Evolutionary conservation across 2,888 invertebrate species (phyloP).

Genomic region (Acanthococcus lagerstroemiae): DNA sequence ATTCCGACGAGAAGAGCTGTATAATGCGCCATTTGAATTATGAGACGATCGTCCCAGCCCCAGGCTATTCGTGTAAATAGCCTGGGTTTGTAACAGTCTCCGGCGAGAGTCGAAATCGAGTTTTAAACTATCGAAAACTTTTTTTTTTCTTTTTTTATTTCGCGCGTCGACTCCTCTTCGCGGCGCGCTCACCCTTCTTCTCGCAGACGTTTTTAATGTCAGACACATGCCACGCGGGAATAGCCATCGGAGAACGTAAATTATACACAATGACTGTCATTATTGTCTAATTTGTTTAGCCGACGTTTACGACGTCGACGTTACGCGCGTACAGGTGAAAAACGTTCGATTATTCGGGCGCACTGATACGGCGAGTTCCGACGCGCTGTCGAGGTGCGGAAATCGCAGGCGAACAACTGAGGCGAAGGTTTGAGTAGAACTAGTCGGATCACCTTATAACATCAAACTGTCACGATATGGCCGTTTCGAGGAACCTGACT

Average conservation of each 20-base stretch:
- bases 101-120: background rate
- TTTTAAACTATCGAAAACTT: background rate
- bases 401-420: too few relatives aligned
- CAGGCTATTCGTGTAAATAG: conserved; percentile 8
- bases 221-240: conserved; percentile 26
- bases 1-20: background rate
- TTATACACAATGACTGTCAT: conserved; percentile 25
- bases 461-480: too few relatives aligned
- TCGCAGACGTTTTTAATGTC: conserved; percentile 21
- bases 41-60: background rate
- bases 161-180: background rate
- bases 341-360: too few relatives aligned
- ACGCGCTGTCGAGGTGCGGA: too few relatives aligned
- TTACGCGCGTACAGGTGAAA: conserved; percentile 16
- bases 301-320: conserved; percentile 2
- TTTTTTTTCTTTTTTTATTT: background rate
- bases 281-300: conserved; percentile 28
- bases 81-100: conserved; percentile 23
- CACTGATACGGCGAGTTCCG: too few relatives aligned
- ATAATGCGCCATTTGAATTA: conserved; percentile 9
- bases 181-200: conserved; percentile 3
- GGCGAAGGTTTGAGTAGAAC: too few relatives aligned
- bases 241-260: conserved; percentile 24
- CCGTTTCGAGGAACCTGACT: too few relatives aligned
- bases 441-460: too few relatives aligned